A percentile compares a stretch with the other conserved stretches of the same genome.
These are phyloP conservation scores for Cephus pulcher DNA, from an alignment of 2,888 invertebrate species.

Conservation along the genomic window DNA sequence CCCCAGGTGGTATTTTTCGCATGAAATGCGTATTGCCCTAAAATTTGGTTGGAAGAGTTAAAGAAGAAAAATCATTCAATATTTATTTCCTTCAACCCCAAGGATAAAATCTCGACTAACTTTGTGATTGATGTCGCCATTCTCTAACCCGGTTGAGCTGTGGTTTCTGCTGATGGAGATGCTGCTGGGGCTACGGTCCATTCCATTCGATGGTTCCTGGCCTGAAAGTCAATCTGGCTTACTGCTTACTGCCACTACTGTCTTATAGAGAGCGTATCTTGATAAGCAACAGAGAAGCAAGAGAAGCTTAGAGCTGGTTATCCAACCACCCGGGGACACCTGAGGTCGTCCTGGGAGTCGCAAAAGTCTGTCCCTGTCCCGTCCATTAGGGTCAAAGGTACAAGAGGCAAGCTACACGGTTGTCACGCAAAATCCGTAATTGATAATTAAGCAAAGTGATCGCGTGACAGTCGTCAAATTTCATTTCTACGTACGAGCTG, in stretches of 20 bases:
- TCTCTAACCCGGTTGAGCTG: constrained; percentile 72
- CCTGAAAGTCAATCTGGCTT: constrained; percentile 63
- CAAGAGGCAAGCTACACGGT: neutral
- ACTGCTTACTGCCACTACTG: constrained; percentile 51
- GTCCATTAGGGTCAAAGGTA: neutral
- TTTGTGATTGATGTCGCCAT: constrained; percentile 74
- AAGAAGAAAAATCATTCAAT: neutral
- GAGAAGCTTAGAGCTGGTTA: neutral
- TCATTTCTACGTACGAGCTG: neutral
- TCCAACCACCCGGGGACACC: neutral
- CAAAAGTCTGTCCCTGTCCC: neutral
- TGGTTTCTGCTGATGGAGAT: constrained; percentile 84
- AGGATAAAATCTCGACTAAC: constrained; percentile 44
- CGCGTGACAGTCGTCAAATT: neutral
- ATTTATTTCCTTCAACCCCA: neutral
- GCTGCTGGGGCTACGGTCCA: constrained; percentile 86
- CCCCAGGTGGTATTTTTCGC: constrained; percentile 96
- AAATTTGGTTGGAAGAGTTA: neutral
- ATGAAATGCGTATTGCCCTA: constrained; percentile 92
- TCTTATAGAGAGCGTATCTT: neutral
- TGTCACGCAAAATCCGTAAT: neutral
- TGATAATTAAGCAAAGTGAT: neutral
- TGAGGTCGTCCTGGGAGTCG: neutral
- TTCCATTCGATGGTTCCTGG: constrained; percentile 66
- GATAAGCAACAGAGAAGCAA: neutral